Conservation (phyloP, 1,140 invertebrate species). For the Mactra quadrangularis region DNA sequence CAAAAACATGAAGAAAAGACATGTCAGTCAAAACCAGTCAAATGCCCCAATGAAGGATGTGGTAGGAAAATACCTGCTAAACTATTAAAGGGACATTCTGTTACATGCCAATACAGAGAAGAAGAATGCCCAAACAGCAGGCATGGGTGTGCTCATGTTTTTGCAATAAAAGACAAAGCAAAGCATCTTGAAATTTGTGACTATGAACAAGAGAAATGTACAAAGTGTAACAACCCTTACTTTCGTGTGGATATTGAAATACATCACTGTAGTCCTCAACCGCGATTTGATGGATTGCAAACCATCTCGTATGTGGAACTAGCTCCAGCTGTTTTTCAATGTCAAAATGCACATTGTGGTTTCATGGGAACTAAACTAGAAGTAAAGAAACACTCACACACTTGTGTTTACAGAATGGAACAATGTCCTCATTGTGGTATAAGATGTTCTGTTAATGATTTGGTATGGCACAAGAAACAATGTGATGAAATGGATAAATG, state of each 20-base stretch:
- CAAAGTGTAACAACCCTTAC: too few relatives aligned
- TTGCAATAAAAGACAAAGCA: neutral
- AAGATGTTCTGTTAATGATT: neutral
- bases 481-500: slow-evolving; percentile 12
- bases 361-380: too few relatives aligned
- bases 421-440: slow-evolving; percentile 23
- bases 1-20: neutral
- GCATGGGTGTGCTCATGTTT: neutral
- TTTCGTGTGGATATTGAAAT: too few relatives aligned
- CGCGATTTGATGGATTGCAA: too few relatives aligned
- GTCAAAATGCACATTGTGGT: too few relatives aligned
- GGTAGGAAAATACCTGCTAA: neutral
- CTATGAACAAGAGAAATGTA: neutral
- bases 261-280: too few relatives aligned
- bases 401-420: too few relatives aligned
- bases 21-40: neutral
- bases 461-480: neutral
- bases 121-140: neutral
- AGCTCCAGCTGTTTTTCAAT: too few relatives aligned
- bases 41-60: neutral
- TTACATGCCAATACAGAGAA: neutral
- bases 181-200: slow-evolving; percentile 2
- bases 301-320: too few relatives aligned
- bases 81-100: neutral
- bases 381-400: too few relatives aligned